Conservation (phyloP, 1,140 invertebrate species). For the Araneus ventricosus region DNA sequence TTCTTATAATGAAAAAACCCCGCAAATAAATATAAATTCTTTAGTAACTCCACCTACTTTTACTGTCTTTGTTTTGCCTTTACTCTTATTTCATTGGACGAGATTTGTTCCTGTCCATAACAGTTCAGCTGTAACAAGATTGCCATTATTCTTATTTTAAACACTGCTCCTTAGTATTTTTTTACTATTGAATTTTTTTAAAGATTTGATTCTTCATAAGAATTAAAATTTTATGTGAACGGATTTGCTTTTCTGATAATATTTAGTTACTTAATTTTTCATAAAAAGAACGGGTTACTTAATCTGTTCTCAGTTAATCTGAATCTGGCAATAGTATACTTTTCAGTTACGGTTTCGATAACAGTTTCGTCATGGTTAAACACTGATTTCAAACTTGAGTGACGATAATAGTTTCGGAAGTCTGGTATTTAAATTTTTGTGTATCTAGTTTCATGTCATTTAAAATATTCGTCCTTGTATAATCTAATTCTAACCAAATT, state of each 20-base stretch:
- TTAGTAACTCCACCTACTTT: background rate
- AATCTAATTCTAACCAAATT: background rate
- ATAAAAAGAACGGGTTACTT: too few relatives aligned
- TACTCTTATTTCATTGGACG: background rate
- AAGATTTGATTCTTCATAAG: too few relatives aligned
- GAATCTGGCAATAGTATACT: background rate
- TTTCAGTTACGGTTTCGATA: conserved; percentile 40
- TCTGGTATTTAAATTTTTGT: background rate
- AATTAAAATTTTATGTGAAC: too few relatives aligned
- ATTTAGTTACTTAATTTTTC: too few relatives aligned
- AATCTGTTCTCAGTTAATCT: background rate
- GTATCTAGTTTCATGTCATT: background rate
- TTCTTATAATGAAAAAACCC: background rate
- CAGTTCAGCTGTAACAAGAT: background rate
- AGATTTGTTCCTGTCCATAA: background rate
- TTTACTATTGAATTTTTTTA: background rate
- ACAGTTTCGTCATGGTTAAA: conserved; percentile 23
- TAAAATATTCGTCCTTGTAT: background rate
- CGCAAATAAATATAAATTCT: background rate
- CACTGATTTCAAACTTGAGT: background rate
- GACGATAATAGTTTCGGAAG: background rate
- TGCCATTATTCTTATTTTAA: background rate
- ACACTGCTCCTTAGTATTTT: background rate
- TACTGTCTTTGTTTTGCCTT: background rate
- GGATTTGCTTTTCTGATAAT: too few relatives aligned